Conservation (phyloP, 2,113 vertebrate genomes). For the Sciurus niger region DNA sequence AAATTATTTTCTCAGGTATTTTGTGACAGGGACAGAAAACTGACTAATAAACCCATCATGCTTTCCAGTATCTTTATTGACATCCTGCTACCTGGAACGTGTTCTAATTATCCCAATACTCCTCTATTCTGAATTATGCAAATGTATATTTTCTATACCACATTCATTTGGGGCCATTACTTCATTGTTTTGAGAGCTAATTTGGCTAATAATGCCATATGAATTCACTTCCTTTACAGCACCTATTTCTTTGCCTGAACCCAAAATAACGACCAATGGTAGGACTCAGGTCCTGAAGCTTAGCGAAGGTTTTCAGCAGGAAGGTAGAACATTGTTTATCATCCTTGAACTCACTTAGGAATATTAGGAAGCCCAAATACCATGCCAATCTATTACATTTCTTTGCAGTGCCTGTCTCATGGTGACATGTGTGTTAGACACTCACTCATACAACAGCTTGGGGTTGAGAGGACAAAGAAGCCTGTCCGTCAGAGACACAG, state of each 20-base stretch:
- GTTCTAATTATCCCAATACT: not conserved
- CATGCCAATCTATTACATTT: not conserved
- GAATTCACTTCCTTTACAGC: slow-evolving; percentile 4
- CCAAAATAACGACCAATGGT: not conserved
- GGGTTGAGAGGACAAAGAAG: not conserved
- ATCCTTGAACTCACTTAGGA: not conserved
- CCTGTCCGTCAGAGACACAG: not conserved
- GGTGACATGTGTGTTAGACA: not conserved
- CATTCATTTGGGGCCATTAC: not conserved
- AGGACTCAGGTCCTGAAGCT: not conserved
- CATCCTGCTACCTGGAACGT: not conserved
- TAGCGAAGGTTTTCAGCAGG: not conserved
- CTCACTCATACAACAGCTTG: not conserved
- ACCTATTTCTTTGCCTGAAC: slow-evolving; percentile 26
- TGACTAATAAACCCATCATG: not conserved
- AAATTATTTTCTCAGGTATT: not conserved
- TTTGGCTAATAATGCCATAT: not conserved
- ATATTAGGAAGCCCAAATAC: not conserved
- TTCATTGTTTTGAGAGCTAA: not conserved
- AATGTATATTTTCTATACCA: not conserved
- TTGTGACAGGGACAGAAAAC: not conserved
- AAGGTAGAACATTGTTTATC: not conserved
- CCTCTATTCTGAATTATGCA: not conserved
- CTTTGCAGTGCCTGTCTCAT: not conserved
- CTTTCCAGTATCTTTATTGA: slow-evolving; percentile 10